Evolutionary conservation across 1,140 invertebrate species (phyloP).

Genomic region (Geopemphigus sp.): DNA sequence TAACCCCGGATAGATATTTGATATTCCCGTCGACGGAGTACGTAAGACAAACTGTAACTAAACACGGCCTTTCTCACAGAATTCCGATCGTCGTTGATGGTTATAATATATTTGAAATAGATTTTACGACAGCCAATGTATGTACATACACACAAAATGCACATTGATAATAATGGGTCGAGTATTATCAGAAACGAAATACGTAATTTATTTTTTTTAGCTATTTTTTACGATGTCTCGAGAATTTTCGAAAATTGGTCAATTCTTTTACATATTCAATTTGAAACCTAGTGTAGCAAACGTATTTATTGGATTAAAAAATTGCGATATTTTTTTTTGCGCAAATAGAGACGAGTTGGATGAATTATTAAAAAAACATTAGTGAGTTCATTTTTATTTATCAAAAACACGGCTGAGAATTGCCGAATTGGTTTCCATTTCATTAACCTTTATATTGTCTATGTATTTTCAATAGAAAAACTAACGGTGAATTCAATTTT

Average conservation of each 20-base stretch:
- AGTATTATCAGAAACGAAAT: too few relatives aligned
- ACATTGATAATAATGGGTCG: too few relatives aligned
- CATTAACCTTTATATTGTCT: neutral
- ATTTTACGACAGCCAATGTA: slow-evolving; percentile 76
- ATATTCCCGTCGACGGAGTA: slow-evolving; percentile 88
- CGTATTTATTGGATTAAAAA: slow-evolving; percentile 73
- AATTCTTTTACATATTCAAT: slow-evolving; percentile 75
- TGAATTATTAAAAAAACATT: slow-evolving; percentile 56
- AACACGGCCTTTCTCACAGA: slow-evolving; percentile 65
- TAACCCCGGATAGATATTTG: slow-evolving; percentile 78
- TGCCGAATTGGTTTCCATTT: neutral
- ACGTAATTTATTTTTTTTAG: slow-evolving; percentile 41
- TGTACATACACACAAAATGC: slow-evolving; percentile 56
- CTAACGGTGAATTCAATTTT: too few relatives aligned
- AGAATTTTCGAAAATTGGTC: slow-evolving; percentile 70
- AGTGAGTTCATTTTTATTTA: neutral
- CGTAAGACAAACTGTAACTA: slow-evolving; percentile 74
- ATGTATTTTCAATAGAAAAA: too few relatives aligned
- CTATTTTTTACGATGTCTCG: slow-evolving; percentile 58
- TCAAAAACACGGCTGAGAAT: neutral
- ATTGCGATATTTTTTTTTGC: slow-evolving; percentile 72
- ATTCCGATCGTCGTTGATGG: slow-evolving; percentile 79
- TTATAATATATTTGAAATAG: slow-evolving; percentile 75
- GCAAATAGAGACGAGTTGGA: slow-evolving; percentile 72
- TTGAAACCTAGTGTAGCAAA: slow-evolving; percentile 74